A percentile compares a stretch with the other conserved stretches of the same genome.
Conservation (phyloP, 2,888 invertebrate genomes). For the Cotesia congregata region DNA sequence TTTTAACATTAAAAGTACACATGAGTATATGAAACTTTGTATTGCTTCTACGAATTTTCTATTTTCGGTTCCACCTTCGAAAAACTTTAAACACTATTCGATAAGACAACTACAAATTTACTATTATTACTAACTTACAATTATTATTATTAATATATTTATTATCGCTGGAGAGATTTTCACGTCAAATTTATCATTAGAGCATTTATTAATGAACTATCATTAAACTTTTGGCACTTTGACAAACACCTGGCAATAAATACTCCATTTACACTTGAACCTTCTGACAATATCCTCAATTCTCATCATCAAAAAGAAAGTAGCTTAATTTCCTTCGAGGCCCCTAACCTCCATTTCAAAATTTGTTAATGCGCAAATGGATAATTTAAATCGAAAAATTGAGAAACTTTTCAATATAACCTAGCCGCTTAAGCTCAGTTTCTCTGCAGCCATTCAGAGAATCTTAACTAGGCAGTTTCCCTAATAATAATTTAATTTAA, state of each 20-base stretch:
- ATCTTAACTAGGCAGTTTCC: slow-evolving; percentile 70
- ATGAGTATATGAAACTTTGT: slow-evolving; percentile 44
- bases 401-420: slow-evolving; percentile 64
- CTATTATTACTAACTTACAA: slow-evolving; percentile 26
- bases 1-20: slow-evolving; percentile 8
- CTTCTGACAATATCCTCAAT: neutral
- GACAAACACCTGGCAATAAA: slow-evolving; percentile 35
- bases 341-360: neutral
- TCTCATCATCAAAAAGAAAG: neutral
- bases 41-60: slow-evolving; percentile 61
- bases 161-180: neutral
- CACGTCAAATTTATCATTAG: slow-evolving; percentile 35
- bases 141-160: slow-evolving; percentile 31
- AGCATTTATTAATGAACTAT: slow-evolving; percentile 57
- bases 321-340: neutral
- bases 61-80: slow-evolving; percentile 37
- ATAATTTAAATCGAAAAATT: neutral
- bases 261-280: neutral
- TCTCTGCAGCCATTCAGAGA: slow-evolving; percentile 78
- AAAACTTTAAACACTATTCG: slow-evolving; percentile 25
- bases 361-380: neutral
- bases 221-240: slow-evolving; percentile 40
- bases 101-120: too few species aligned
- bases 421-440: slow-evolving; percentile 70
- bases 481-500: neutral